Conservation (phyloP, 2,888 invertebrate species). For the Carterocephalus palaemon region DNA sequence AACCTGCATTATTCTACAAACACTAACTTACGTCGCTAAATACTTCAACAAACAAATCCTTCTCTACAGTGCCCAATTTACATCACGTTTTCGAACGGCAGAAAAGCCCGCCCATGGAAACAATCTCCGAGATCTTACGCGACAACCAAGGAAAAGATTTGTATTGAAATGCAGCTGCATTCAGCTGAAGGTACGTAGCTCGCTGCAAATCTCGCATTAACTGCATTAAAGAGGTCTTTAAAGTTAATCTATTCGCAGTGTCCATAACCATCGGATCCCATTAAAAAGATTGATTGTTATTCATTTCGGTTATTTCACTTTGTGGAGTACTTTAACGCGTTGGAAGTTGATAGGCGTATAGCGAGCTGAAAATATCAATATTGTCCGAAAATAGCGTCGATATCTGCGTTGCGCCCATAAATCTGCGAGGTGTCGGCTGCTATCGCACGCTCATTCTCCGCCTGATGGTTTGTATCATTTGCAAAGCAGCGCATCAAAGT, state of each 20-base stretch:
- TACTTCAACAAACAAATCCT: too few species aligned
- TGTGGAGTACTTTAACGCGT: constrained; percentile 63
- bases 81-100: too few species aligned
- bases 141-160: constrained; percentile 51
- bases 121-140: constrained; percentile 40
- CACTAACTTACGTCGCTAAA: too few species aligned
- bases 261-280: constrained; percentile 29
- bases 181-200: constrained; percentile 18
- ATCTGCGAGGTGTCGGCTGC: constrained; percentile 71
- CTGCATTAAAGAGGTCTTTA: constrained; percentile 31
- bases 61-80: too few species aligned
- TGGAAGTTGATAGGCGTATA: constrained; percentile 64
- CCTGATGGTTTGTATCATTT: constrained; percentile 75
- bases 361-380: constrained; percentile 68
- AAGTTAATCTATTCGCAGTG: constrained; percentile 24
- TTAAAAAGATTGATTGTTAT: constrained; percentile 41
- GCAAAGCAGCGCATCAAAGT: constrained; percentile 72
- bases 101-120: constrained; percentile 1
- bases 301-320: constrained; percentile 51
- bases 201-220: constrained; percentile 29
- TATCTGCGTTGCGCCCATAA: constrained; percentile 62
- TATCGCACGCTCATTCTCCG: constrained; percentile 69
- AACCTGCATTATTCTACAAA: too few species aligned
- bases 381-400: constrained; percentile 63
- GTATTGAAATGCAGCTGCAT: constrained; percentile 38